Conservation (phyloP, 2,113 vertebrate species). For the Petrocephalus zakoni region DNA sequence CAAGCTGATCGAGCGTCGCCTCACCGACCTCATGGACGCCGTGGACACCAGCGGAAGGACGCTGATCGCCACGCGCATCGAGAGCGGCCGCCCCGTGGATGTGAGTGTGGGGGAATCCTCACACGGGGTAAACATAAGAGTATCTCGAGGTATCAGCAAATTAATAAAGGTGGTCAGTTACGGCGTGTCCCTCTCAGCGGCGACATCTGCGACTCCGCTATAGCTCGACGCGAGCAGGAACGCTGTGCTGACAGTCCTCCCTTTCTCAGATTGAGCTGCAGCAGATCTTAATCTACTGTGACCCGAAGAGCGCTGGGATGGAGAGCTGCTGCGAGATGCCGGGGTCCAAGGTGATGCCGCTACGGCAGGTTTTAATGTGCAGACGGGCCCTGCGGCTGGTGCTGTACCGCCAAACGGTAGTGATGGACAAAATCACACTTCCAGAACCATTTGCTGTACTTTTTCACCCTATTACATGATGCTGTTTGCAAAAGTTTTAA, state of each 20-base stretch:
- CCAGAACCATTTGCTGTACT: not conserved
- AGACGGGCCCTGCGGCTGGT: not conserved
- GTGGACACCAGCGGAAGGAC: conserved; percentile 71
- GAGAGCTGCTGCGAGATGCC: conserved; percentile 80
- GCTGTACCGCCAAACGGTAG: not conserved
- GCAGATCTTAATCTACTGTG: conserved; percentile 78
- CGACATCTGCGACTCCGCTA: not conserved
- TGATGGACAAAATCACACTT: not conserved
- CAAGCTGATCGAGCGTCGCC: conserved; percentile 75
- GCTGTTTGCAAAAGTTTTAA: not conserved
- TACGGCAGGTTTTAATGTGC: not conserved
- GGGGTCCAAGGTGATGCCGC: conserved; percentile 66
- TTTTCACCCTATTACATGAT: not conserved
- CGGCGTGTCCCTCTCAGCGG: not conserved
- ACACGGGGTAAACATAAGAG: not conserved
- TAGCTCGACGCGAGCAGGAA: not conserved
- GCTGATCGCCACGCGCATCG: conserved; percentile 73
- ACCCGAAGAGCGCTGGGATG: conserved; percentile 68
- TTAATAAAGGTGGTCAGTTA: not conserved
- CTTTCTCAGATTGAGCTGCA: conserved; percentile 82
- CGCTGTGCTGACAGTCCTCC: not conserved
- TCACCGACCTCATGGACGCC: conserved; percentile 63
- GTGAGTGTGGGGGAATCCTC: conserved; percentile 60
- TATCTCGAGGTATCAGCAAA: not conserved
- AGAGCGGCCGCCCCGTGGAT: conserved; percentile 85